Base-by-base conservation (phyloP, 1,140 invertebrate genomes). In the Platyura marginata region DNA sequence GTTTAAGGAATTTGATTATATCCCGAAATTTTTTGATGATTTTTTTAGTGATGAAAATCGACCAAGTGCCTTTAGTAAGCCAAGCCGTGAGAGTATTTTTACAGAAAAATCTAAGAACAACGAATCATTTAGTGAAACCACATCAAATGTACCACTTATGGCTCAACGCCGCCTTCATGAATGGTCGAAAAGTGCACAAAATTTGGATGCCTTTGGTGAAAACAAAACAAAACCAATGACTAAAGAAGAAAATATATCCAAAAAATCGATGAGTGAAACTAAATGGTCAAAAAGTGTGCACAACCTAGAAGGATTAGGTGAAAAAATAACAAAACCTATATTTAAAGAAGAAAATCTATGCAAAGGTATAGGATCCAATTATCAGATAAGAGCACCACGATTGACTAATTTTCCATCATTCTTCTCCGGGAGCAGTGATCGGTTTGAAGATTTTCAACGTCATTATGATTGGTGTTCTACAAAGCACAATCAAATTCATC, bases 401-500 rank as follows among this genome's bases (percentile, higher is more conserved):
- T n/a, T 36, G 5, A 36, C 9, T 18, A n/a, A n/a, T 16, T 5
- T n/a, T 6, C 6, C 13, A 8, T 29, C 25, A 29, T n/a, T n/a
- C n/a, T n/a, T n/a, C n/a, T 8, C 6, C 25, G 25, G 13, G 13
- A 13, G 6, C 6, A 29, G 13, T 29, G 25, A 29, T 13, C 6
- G 13, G 13, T 29, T 29, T 29, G 25, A 29, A 8, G 25, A 29
- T 6, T 6, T 13, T 6, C 37, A 39, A 20, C 37, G 20, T 5
- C 16, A 9, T 4, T 36, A 36, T 15, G 34, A 36, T 10, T n/a
- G 10, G 34, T 18, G 15, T 6, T 6, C 16, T 5, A 36, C 34
- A 36, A 36, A 36, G 16, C 34, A 36, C 10, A 41, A 29, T 41
- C 40, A 18, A n/a, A 32, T 32, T 13, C 57, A 55, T 11, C 47